Percentiles rank a stretch among this genome's conserved stretches.
Conservation (phyloP, 2,797 vertebrate genomes). For the Channallabes apus region DNA sequence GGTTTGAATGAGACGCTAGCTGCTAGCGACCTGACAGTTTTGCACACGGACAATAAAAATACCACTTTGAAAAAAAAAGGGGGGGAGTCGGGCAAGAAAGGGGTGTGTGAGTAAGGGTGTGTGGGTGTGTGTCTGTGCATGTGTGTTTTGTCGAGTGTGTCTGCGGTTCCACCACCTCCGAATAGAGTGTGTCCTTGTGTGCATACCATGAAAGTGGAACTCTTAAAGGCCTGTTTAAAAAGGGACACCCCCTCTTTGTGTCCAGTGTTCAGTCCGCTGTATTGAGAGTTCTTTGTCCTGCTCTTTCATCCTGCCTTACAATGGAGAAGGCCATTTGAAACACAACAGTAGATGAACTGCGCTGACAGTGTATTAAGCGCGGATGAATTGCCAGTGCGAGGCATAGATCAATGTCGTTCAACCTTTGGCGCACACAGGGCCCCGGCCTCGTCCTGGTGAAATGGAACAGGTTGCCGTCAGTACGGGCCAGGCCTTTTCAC, state of each 20-base stretch:
- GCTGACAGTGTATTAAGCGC: conserved; percentile 85
- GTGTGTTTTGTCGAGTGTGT: conserved; percentile 72
- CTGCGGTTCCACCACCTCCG: conserved; percentile 64
- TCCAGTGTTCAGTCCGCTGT: conserved; percentile 76
- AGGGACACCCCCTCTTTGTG: conserved; percentile 82
- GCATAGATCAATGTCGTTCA: conserved; percentile 82
- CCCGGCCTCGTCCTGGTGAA: conserved; percentile 73
- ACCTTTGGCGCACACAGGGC: conserved; percentile 75
- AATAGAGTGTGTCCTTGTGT: conserved; percentile 72
- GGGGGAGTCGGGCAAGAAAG: conserved; percentile 31
- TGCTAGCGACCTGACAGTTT: conserved; percentile 55
- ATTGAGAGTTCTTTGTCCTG: conserved; percentile 78
- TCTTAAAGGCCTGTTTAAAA: conserved; percentile 78
- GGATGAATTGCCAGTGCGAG: conserved; percentile 81
- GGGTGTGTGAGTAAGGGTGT: conserved; percentile 65
- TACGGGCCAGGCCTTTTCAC: conserved; percentile 65
- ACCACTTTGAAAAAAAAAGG: conserved; percentile 42
- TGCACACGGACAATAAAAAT: conserved; percentile 59
- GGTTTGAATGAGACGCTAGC: conserved; percentile 59
- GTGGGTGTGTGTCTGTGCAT: conserved; percentile 71
- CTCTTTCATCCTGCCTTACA: conserved; percentile 79
- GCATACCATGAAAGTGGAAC: conserved; percentile 77
- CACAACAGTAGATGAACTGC: conserved; percentile 84
- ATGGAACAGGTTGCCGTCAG: conserved; percentile 75
- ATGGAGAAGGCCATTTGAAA: conserved; percentile 75